These are phyloP conservation scores for Acanthornis magna DNA, from an alignment of 2,797 vertebrate genomes.

Conservation along the genomic window DNA sequence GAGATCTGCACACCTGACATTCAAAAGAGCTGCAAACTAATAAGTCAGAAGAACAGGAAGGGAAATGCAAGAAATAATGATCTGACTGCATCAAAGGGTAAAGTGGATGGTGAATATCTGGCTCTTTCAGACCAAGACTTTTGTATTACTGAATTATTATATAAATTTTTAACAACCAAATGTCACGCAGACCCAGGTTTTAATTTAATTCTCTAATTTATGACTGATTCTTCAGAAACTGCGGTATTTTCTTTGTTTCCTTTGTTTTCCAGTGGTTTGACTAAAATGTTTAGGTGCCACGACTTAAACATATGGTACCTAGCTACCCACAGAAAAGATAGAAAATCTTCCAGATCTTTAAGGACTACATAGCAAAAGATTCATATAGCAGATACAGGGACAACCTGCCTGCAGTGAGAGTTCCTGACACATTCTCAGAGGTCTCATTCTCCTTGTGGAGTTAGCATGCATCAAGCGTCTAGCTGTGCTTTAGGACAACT, in stretches of 20 bases:
- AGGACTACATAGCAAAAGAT: not conserved
- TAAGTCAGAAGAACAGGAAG: not conserved
- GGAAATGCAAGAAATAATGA: constrained; percentile 12
- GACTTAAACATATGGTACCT: not conserved
- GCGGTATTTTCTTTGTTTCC: not conserved
- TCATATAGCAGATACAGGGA: not conserved
- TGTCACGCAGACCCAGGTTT: not conserved
- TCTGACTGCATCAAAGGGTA: constrained; percentile 37
- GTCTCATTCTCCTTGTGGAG: not conserved
- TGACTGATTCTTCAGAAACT: not conserved
- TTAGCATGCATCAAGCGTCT: not conserved
- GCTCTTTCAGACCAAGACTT: not conserved
- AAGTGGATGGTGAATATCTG: constrained; percentile 66
- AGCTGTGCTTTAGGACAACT: not conserved
- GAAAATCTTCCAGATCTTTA: not conserved
- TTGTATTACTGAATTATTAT: not conserved
- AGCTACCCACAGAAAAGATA: not conserved
- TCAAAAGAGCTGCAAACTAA: constrained; percentile 34
- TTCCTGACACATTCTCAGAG: not conserved
- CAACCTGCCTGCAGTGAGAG: not conserved
- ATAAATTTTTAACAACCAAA: not conserved
- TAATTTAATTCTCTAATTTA: not conserved
- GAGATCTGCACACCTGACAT: not conserved
- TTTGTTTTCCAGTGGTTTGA: not conserved
- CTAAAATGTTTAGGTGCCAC: not conserved